Evolutionary conservation across 64 coral and sea anemone species (phyloP).

Genomic region (Astreopora myriophthalma): DNA sequence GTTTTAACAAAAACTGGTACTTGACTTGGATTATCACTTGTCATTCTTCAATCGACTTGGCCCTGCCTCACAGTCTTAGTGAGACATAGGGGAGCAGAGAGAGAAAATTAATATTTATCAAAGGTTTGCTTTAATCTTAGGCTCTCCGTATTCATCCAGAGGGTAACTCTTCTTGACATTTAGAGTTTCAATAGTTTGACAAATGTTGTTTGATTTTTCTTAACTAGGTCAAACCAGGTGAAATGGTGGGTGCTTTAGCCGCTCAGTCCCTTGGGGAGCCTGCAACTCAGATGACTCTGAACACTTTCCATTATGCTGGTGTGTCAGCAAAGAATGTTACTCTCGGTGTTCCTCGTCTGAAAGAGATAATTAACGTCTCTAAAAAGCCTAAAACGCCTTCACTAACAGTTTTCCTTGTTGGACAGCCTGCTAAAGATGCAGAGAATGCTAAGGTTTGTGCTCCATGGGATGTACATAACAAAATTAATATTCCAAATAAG

Average conservation of each 20-base stretch:
- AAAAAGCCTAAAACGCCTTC: slow-evolving; percentile 99
- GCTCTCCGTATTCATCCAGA: no score
- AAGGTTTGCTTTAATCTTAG: not conserved
- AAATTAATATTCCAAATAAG: not conserved
- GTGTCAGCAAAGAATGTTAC: slow-evolving; percentile 99
- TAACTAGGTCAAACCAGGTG: slow-evolving; percentile 90
- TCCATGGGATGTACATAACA: not conserved
- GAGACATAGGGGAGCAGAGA: no score
- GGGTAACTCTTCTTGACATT: no score
- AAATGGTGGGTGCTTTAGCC: slow-evolving; percentile 98
- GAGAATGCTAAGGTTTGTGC: slow-evolving; percentile 91
- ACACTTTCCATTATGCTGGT: slow-evolving; percentile 99
- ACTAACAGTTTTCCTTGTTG: slow-evolving; percentile 91
- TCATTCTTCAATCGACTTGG: no score
- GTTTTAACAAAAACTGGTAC: no score
- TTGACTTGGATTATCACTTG: no score
- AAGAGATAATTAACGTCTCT: slow-evolving; percentile 99
- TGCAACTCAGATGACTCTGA: slow-evolving; percentile 99
- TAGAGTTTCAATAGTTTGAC: no score
- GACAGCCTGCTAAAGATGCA: slow-evolving; percentile 97
- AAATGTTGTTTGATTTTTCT: not conserved
- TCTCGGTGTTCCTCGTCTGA: slow-evolving; percentile 93
- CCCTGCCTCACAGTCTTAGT: no score
- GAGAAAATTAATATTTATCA: no score
- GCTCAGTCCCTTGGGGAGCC: slow-evolving; percentile 98